Evolutionary conservation across 1,140 invertebrate species (phyloP), one percentile per base, ranked within the genome.

Genomic region (Papilio xuthus): DNA sequence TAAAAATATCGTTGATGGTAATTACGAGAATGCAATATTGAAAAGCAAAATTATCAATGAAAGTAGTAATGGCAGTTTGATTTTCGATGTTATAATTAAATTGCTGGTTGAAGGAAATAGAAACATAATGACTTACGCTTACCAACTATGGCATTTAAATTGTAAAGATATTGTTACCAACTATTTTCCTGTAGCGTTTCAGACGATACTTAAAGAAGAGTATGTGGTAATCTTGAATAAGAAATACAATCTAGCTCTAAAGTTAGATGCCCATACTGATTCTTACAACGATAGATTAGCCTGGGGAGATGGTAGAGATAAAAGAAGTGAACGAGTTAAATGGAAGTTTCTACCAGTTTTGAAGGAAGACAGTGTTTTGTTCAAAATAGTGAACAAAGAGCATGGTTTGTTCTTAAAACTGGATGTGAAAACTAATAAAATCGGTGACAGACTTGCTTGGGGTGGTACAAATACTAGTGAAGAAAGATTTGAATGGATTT

Each of bases 261-360:
- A 83, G 74, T 69, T 87, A 18, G 81, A 79, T 47, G 56, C 23
- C 0, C 41, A 50, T 12, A 23, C 28, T 42, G 80, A 84, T 32
- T 20, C 28, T 0, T 10, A 75, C 7, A 78, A 78, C n/a, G 82
- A 84, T 47, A 83, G 80, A 56, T 28, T 71, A 26, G 80, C 77
- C 0, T 81, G 42, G 67, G 84, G 85, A 6, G 82, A 82, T 32
- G 67, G 76, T 26, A 69, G 28, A 18, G 83, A 83, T 23, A 80
- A 80, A 73, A 77, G 71, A 15, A 81, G 78, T 37, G 44, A 42
- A 15, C 71, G 53, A 53, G 79, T 85, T 0, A 75, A 69, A 15
- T 87, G 85, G 85, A 78, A 82, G 20, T 53, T 86, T 15, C 12
- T 75, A 41, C 78, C 85, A 6, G 41, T 81, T n/a, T 81, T 78